Conservation (phyloP, 2,888 invertebrate species). For the Meghimatium bilineatum region DNA sequence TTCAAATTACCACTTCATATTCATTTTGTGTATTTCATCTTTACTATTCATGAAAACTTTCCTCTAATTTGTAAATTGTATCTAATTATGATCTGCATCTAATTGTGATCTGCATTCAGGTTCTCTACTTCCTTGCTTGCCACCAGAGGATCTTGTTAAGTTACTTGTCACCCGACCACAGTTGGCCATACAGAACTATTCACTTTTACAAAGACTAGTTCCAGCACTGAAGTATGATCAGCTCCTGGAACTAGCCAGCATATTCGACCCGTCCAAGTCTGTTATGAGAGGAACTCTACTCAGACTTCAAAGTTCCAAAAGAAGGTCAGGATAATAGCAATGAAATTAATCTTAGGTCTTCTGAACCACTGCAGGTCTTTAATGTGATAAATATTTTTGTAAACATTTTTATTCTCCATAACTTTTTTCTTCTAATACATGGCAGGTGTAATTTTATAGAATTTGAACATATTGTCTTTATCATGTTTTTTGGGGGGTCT, state of each 20-base stretch:
- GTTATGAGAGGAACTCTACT: conserved; percentile 61
- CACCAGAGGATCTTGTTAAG: conserved; percentile 70
- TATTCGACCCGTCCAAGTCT: conserved; percentile 82
- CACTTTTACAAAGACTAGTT: conserved; percentile 69
- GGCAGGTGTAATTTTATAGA: neutral
- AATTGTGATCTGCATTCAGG: too few relatives aligned
- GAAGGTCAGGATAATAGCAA: conserved; percentile 48
- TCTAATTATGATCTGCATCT: too few relatives aligned
- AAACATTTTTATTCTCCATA: neutral
- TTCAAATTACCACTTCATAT: too few relatives aligned
- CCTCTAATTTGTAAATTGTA: too few relatives aligned
- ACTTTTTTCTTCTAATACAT: neutral
- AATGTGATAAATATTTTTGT: too few relatives aligned
- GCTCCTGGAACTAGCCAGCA: conserved; percentile 78
- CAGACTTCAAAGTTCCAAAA: conserved; percentile 55
- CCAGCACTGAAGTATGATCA: conserved; percentile 57
- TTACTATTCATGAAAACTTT: too few relatives aligned
- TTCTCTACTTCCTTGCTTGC: conserved; percentile 72
- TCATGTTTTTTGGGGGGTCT: too few relatives aligned
- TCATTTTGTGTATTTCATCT: too few relatives aligned
- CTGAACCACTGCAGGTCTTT: too few relatives aligned
- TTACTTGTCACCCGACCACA: conserved; percentile 73
- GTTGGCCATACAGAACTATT: conserved; percentile 72
- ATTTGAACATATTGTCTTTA: too few relatives aligned
- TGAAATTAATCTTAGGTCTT: too few relatives aligned